These are phyloP conservation scores for Parasteatoda tepidariorum DNA, from an alignment of 1,140 invertebrate genomes.

Conservation along the genomic window DNA sequence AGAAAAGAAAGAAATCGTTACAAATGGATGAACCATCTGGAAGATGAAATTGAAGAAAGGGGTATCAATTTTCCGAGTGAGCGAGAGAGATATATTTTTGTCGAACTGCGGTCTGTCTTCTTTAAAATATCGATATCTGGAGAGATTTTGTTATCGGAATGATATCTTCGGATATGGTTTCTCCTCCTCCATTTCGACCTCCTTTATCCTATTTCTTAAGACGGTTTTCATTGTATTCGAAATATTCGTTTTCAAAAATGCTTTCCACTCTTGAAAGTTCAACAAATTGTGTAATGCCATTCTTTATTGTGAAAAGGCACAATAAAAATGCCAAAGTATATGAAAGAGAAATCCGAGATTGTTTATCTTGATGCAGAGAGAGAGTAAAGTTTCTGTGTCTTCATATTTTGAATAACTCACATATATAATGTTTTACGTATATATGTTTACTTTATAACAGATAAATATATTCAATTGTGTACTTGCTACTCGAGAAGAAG, in stretches of 20 bases:
- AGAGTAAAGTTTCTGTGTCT: too few relatives aligned
- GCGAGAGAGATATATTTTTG: neutral
- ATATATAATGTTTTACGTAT: too few relatives aligned
- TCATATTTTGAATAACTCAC: too few relatives aligned
- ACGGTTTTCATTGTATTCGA: neutral
- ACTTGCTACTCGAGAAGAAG: too few relatives aligned
- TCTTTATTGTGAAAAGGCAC: too few relatives aligned
- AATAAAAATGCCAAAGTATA: too few relatives aligned
- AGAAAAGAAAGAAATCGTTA: too few relatives aligned
- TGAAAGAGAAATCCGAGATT: too few relatives aligned
- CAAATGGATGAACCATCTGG: neutral
- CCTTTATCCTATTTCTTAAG: conserved; percentile 23
- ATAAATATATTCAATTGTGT: too few relatives aligned
- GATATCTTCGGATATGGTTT: conserved; percentile 6
- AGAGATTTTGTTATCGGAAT: conserved; percentile 8
- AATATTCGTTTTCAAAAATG: neutral
- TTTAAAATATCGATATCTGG: neutral
- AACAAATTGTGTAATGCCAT: too few relatives aligned
- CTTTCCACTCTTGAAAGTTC: neutral
- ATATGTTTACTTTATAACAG: too few relatives aligned
- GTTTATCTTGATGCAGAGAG: too few relatives aligned
- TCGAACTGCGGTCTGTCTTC: neutral
- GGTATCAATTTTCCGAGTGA: conserved; percentile 17
- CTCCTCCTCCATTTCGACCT: conserved; percentile 2
- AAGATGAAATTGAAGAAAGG: neutral